Percentiles rank a stretch among this genome's conserved stretches.
Evolutionary conservation across 2,888 invertebrate species (phyloP).

Genomic region (Clusia tigrina): DNA sequence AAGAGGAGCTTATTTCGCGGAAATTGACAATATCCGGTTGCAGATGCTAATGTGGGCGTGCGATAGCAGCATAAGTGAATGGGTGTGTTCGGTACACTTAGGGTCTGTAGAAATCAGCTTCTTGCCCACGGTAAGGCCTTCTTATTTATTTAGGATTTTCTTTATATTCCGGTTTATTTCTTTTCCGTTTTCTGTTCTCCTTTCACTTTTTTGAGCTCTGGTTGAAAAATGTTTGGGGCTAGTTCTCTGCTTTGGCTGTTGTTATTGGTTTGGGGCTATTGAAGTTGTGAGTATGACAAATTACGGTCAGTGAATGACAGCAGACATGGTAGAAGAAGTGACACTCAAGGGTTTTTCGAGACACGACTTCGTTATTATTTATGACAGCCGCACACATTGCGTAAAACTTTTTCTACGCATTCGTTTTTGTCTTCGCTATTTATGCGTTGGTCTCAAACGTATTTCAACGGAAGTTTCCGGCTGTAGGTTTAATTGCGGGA

Average conservation of each 20-base stretch:
- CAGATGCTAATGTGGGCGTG: neutral
- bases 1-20: neutral
- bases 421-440: neutral
- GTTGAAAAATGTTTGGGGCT: no score
- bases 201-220: neutral
- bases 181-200: neutral
- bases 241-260: conserved; percentile 3
- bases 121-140: neutral
- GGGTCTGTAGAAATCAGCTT: neutral
- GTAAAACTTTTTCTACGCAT: neutral
- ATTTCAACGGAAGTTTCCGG: conserved; percentile 10
- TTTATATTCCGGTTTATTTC: neutral
- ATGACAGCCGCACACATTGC: conserved; percentile 6
- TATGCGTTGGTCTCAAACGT: neutral
- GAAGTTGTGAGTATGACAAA: conserved; percentile 25
- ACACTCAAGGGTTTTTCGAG: neutral
- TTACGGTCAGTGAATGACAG: conserved; percentile 18
- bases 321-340: neutral
- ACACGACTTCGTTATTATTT: neutral
- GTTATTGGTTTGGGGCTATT: conserved; percentile 3
- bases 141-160: neutral
- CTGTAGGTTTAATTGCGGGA: neutral
- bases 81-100: neutral
- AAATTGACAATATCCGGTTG: neutral
- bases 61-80: neutral